Percentiles rank a stretch among this genome's conserved stretches.
Evolutionary conservation across 2,113 vertebrate genomes (phyloP).

Genomic region (Lophotis ruficrista): DNA sequence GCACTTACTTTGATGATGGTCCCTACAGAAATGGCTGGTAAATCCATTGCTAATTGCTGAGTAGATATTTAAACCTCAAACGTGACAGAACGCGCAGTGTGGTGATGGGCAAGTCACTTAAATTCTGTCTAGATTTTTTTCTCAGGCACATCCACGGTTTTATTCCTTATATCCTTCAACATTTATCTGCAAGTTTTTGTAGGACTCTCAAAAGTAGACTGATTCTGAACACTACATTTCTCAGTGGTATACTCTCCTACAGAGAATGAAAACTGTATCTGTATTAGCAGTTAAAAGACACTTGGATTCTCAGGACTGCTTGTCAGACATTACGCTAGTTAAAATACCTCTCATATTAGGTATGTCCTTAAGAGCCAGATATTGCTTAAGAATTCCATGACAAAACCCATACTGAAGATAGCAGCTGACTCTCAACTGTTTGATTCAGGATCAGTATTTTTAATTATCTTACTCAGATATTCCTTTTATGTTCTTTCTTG

Average conservation of each 20-base stretch:
- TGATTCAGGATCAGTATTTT: not conserved
- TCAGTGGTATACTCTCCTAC: not conserved
- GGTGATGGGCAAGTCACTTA: not conserved
- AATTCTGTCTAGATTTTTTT: not conserved
- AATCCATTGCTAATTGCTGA: not conserved
- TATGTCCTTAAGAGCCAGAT: not conserved
- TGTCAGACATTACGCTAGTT: not conserved
- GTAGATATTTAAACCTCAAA: not conserved
- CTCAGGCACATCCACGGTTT: not conserved
- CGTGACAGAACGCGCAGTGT: accelerated
- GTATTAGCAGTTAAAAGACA: not conserved
- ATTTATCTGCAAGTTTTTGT: not conserved
- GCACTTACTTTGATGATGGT: not conserved
- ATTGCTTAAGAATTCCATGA: not conserved
- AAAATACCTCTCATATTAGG: not conserved
- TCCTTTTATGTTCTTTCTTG: not conserved
- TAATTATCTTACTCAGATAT: not conserved
- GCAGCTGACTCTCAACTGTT: not conserved
- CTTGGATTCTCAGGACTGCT: not conserved
- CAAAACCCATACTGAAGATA: not conserved
- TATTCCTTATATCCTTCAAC: not conserved
- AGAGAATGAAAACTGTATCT: not conserved
- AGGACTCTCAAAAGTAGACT: not conserved
- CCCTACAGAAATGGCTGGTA: not conserved
- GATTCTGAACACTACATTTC: not conserved